These are phyloP conservation scores for Melolontha melolontha DNA, from an alignment of 2,888 invertebrate species.

Conservation along the genomic window DNA sequence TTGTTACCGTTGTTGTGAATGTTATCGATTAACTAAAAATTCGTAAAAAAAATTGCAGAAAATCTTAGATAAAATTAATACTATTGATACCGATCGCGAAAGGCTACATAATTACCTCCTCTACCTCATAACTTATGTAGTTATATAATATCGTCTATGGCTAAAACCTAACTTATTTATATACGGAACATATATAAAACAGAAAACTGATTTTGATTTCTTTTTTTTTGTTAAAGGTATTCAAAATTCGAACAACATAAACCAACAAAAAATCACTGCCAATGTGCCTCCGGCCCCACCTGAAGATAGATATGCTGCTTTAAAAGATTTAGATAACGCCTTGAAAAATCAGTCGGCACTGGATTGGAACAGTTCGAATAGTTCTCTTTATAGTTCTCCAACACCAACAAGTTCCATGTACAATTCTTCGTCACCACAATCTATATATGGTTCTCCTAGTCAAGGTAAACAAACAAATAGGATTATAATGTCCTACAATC, in stretches of 20 bases:
- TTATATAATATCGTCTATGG: not conserved
- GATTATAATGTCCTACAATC: too few relatives aligned
- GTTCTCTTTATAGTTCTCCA: slow-evolving; percentile 61
- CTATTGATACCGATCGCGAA: too few relatives aligned
- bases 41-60: too few relatives aligned
- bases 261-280: slow-evolving; percentile 45
- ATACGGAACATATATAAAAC: not conserved
- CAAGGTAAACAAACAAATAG: slow-evolving; percentile 57
- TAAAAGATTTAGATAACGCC: slow-evolving; percentile 91
- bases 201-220: not conserved
- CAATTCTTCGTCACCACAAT: slow-evolving; percentile 63
- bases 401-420: slow-evolving; percentile 62
- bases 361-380: slow-evolving; percentile 62
- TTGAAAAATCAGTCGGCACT: slow-evolving; percentile 70
- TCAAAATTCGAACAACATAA: slow-evolving; percentile 48
- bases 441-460: slow-evolving; percentile 64
- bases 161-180: not conserved
- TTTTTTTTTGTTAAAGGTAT: slow-evolving; percentile 53
- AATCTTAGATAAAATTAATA: too few relatives aligned
- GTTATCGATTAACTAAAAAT: too few relatives aligned
- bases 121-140: too few relatives aligned
- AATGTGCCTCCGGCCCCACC: slow-evolving; percentile 58
- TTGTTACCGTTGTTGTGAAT: too few relatives aligned
- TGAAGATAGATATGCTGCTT: slow-evolving; percentile 94
- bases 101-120: too few relatives aligned